Conservation (phyloP, 1,140 invertebrate species). For the Hylyphantes graminicola region DNA sequence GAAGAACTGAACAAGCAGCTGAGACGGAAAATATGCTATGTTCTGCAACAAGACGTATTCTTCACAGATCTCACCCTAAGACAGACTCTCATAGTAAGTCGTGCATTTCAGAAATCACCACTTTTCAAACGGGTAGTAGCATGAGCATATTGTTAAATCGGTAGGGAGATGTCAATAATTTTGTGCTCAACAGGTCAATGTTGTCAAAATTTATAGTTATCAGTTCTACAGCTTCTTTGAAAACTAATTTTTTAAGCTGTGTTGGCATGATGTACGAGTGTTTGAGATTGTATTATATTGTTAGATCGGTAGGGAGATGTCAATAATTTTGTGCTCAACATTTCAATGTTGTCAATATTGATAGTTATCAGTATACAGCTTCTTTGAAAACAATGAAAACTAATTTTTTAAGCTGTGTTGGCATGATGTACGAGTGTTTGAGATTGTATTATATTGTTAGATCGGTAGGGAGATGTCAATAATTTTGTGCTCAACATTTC, state of each 20-base stretch:
- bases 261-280: no score
- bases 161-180: neutral
- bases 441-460: neutral
- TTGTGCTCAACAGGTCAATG: neutral
- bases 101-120: neutral
- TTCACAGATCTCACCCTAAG: slow-evolving; percentile 83
- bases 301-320: neutral
- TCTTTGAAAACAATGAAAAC: no score
- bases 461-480: neutral
- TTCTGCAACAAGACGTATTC: slow-evolving; percentile 86
- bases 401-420: no score
- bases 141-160: neutral
- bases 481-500: neutral
- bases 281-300: neutral
- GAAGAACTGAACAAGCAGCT: slow-evolving; percentile 80
- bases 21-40: slow-evolving; percentile 83
- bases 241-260: no score
- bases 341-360: no score
- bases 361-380: no score
- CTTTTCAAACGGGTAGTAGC: neutral
- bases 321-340: neutral
- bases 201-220: no score
- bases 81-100: slow-evolving; percentile 79
- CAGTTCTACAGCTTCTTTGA: no score
- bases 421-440: no score